phyloP scores from a whole-genome alignment of 2,888 invertebrate species.

The Stenchaetothrips biformis region DNA sequence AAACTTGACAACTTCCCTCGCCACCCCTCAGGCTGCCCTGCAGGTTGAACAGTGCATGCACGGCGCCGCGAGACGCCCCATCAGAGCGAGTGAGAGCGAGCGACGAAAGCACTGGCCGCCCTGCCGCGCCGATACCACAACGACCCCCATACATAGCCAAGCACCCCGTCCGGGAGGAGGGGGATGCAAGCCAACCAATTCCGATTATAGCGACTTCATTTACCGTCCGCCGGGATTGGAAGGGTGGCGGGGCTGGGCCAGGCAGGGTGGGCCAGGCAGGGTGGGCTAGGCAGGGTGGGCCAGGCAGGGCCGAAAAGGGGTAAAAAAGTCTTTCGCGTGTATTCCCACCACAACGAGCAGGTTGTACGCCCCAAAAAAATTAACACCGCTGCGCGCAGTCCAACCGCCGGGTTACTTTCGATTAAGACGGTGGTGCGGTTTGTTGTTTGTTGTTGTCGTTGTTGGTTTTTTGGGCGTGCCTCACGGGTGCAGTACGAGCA shows the following conservation, averaged over 20 bases:
- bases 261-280: background rate
- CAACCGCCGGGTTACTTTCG: background rate
- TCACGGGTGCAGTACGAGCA: too few relatives aligned
- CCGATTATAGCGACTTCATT: background rate
- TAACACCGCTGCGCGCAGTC: background rate
- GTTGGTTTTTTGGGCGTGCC: too few relatives aligned
- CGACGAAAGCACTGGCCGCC: background rate
- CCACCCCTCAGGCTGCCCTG: background rate
- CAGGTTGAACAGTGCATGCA: background rate
- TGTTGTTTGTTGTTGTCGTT: too few relatives aligned
- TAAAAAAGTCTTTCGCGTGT: background rate
- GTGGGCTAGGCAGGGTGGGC: background rate
- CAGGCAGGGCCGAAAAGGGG: background rate
- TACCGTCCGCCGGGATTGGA: background rate
- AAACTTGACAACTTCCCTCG: background rate
- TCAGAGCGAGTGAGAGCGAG: background rate
- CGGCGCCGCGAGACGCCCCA: background rate
- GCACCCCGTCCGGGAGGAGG: background rate
- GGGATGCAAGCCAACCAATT: background rate
- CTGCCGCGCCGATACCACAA: too few relatives aligned
- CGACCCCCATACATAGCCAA: too few relatives aligned
- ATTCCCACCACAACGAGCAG: background rate
- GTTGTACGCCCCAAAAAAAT: background rate
- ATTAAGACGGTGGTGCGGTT: too few relatives aligned
- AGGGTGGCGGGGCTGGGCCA: background rate